Percentiles rank a stretch among this genome's conserved stretches.
Evolutionary conservation across 2,888 invertebrate species (phyloP).

Genomic region (Rhogogaster chlorosoma): DNA sequence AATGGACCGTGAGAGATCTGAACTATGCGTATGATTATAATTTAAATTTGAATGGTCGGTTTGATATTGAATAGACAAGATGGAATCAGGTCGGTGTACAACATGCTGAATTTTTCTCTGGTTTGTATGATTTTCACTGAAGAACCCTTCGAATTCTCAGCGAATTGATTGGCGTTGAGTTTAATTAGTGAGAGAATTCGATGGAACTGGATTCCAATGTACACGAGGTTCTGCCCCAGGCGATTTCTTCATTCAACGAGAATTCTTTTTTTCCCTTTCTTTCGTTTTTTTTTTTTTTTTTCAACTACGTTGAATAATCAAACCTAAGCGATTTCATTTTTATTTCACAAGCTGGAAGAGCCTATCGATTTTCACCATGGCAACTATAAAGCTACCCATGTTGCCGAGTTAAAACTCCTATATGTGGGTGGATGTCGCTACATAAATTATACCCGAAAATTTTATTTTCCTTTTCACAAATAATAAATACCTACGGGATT

Average conservation of each 20-base stretch:
- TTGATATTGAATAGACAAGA: not conserved
- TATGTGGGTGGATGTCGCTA: not conserved
- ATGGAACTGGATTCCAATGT: conserved; percentile 14
- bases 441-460: not conserved
- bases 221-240: conserved; percentile 6
- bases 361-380: not conserved
- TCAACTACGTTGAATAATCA: conserved; percentile 11
- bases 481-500: not conserved
- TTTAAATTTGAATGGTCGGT: not conserved
- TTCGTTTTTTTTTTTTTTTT: not conserved
- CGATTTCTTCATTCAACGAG: not conserved
- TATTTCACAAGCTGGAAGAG: not conserved
- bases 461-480: not conserved
- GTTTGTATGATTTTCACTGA: conserved; percentile 14
- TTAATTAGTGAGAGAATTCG: conserved; percentile 23
- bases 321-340: not conserved
- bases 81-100: not conserved
- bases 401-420: not conserved
- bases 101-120: not conserved
- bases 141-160: conserved; percentile 5
- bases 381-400: not conserved
- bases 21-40: not conserved
- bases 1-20: not conserved
- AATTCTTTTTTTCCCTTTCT: not conserved
- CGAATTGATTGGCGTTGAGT: conserved; percentile 13